Percentiles rank a stretch among this genome's conserved stretches.
Evolutionary conservation across 2,888 invertebrate genomes (phyloP).

Genomic region (Mayetiola destructor): DNA sequence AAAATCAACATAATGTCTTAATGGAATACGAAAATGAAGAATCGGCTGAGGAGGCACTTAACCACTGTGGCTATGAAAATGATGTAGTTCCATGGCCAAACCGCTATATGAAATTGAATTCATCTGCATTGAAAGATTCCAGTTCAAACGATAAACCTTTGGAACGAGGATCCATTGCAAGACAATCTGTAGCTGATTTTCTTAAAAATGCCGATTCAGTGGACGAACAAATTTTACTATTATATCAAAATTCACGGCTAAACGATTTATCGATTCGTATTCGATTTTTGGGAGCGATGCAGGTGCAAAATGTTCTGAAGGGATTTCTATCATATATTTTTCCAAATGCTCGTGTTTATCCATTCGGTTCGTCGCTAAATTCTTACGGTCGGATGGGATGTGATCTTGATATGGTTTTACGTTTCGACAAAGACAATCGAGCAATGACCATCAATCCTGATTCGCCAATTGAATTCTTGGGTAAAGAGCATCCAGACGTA

Average conservation of each 20-base stretch:
- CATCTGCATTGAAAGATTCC: neutral
- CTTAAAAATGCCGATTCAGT: slow-evolving; percentile 39
- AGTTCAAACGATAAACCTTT: neutral
- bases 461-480: slow-evolving; percentile 9
- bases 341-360: slow-evolving; percentile 50
- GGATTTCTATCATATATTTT: no score
- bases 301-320: slow-evolving; percentile 52
- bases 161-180: neutral
- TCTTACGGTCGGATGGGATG: slow-evolving; percentile 73
- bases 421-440: slow-evolving; percentile 27
- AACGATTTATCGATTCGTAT: slow-evolving; percentile 59
- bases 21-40: slow-evolving; percentile 50
- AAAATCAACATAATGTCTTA: slow-evolving; percentile 56
- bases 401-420: slow-evolving; percentile 63
- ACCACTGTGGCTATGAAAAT: neutral
- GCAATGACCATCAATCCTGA: slow-evolving; percentile 21
- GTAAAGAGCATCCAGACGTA: neutral
- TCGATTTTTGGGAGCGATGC: slow-evolving; percentile 59
- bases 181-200: slow-evolving; percentile 30
- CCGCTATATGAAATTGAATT: neutral
- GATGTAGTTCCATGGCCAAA: neutral
- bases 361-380: slow-evolving; percentile 84
- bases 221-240: slow-evolving; percentile 50
- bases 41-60: slow-evolving; percentile 38
- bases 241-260: slow-evolving; percentile 48